phyloP scores from a whole-genome alignment of 2,113 vertebrate genomes.

The Capra hircus region DNA sequence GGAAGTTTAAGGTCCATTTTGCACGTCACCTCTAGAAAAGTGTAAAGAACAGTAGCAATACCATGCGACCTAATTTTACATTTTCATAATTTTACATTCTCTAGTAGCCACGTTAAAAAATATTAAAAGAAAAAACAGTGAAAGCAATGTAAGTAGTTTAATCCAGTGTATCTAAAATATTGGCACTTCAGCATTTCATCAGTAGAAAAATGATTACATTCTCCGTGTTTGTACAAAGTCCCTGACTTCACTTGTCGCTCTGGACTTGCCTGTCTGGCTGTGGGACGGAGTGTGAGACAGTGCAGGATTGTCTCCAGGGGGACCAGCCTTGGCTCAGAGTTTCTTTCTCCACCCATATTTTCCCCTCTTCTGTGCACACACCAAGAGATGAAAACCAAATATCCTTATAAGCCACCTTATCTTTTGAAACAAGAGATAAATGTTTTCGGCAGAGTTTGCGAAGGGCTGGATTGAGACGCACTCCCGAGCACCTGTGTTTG shows the following conservation, averaged over 20 bases:
- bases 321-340: background rate
- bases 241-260: background rate
- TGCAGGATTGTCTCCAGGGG: rapidly evolving
- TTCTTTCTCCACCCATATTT: background rate
- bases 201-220: background rate
- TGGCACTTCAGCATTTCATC: background rate
- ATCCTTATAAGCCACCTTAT: background rate
- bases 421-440: background rate
- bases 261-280: background rate
- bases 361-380: background rate
- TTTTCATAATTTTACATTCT: background rate
- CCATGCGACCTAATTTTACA: background rate
- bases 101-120: background rate
- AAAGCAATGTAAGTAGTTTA: background rate
- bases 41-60: background rate
- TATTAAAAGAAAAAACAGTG: background rate
- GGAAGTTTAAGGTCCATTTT: background rate
- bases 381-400: background rate
- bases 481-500: background rate
- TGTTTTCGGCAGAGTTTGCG: background rate
- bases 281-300: rapidly evolving
- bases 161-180: background rate
- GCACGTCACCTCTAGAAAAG: background rate
- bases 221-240: background rate
- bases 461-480: background rate